A percentile compares a stretch with the other conserved stretches of the same genome.
Conservation (phyloP, 2,797 vertebrate species). For the Myoxocephalus aenaeus region DNA sequence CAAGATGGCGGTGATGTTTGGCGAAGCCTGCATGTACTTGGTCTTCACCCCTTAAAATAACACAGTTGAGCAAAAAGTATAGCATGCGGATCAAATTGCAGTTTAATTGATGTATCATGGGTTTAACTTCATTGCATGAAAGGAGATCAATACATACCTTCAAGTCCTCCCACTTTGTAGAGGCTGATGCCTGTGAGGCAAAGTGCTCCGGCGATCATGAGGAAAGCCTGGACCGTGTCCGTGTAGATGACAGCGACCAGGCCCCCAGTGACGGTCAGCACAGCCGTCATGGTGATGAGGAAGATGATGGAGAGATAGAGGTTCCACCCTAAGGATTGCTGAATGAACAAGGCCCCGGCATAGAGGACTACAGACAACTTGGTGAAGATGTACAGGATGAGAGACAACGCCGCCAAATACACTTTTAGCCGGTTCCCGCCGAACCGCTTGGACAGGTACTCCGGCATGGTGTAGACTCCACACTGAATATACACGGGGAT, state of each 20-base stretch:
- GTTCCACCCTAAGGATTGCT: slow-evolving; percentile 96
- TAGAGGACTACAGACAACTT: slow-evolving; percentile 97
- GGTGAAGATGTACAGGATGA: slow-evolving; percentile 96
- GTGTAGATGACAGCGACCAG: slow-evolving; percentile 97
- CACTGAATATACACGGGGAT: slow-evolving; percentile 95
- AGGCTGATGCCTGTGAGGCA: slow-evolving; percentile 92
- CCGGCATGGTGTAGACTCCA: slow-evolving; percentile 96
- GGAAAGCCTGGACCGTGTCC: slow-evolving; percentile 92
- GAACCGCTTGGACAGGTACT: slow-evolving; percentile 94
- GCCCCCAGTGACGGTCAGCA: slow-evolving; percentile 94
- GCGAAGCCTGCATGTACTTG: slow-evolving; percentile 92
- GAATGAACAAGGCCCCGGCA: slow-evolving; percentile 94
- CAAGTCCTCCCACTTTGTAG: slow-evolving; percentile 90
- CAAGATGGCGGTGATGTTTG: slow-evolving; percentile 70
- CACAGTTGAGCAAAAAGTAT: not conserved
- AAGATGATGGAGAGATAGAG: slow-evolving; percentile 94
- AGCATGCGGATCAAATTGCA: not conserved
- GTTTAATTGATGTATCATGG: not conserved
- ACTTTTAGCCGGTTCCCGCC: slow-evolving; percentile 93
- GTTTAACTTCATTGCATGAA: not conserved
- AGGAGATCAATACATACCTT: slow-evolving; percentile 75
- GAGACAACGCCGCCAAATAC: slow-evolving; percentile 91
- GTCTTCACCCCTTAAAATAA: slow-evolving; percentile 77
- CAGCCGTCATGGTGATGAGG: slow-evolving; percentile 92
- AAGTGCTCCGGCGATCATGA: slow-evolving; percentile 94